A percentile compares a stretch with the other conserved stretches of the same genome.
These are phyloP conservation scores for Siderastrea radians DNA, from an alignment of 92 coral and sea anemone genomes.

Conservation along the genomic window DNA sequence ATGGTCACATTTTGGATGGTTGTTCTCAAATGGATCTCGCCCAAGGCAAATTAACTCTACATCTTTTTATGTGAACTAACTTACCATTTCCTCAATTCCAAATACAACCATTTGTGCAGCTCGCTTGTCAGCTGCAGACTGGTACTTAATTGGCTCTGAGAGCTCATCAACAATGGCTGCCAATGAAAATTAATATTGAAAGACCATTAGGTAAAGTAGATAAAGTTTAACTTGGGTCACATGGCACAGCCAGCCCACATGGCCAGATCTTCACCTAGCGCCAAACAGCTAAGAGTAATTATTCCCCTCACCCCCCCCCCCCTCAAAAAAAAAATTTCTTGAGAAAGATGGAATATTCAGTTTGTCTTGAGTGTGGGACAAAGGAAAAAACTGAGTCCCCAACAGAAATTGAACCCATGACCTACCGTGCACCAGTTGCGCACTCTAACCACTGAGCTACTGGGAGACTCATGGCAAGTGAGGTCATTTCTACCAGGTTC, in stretches of 20 bases:
- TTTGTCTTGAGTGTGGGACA: no score
- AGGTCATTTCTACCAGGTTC: no score
- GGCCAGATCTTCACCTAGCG: not conserved
- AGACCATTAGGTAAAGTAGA: not conserved
- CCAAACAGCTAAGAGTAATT: not conserved
- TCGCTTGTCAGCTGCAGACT: slow-evolving; percentile 97
- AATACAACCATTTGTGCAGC: slow-evolving; percentile 93
- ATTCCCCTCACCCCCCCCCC: not conserved
- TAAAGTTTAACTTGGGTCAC: no score
- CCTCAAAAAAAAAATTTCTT: no score
- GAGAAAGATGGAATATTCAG: no score
- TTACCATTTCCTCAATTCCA: slow-evolving; percentile 82
- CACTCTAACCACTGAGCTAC: no score
- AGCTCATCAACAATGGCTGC: slow-evolving; percentile 93
- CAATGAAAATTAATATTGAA: not conserved
- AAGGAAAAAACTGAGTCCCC: no score
- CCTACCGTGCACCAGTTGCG: no score
- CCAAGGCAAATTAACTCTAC: not conserved
- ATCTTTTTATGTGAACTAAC: not conserved
- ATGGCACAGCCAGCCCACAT: no score
- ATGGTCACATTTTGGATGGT: not conserved
- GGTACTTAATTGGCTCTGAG: slow-evolving; percentile 96
- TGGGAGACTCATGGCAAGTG: no score
- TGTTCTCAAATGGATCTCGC: not conserved
- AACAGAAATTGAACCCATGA: no score